Conservation (phyloP, 2,888 invertebrate species). For the Cataglyphis albicans region DNA sequence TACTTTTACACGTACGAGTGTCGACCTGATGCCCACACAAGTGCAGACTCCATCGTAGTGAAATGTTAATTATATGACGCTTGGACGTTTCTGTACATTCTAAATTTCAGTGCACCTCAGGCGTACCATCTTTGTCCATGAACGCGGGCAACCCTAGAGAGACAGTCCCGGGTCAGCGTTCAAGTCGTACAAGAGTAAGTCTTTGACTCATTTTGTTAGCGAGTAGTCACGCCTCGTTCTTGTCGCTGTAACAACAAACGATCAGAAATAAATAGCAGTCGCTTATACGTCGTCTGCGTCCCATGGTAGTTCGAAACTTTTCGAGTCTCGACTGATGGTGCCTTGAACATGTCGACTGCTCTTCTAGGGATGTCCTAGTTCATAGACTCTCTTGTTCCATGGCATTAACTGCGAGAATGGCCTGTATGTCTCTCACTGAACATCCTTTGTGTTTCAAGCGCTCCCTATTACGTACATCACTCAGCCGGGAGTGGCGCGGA, state of each 20-base stretch:
- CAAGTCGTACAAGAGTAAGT: slow-evolving; percentile 81
- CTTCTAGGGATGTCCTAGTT: slow-evolving; percentile 78
- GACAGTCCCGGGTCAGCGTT: slow-evolving; percentile 80
- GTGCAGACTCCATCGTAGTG: slow-evolving; percentile 76
- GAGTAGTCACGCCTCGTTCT: slow-evolving; percentile 78
- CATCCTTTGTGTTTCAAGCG: slow-evolving; percentile 79
- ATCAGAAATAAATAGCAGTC: slow-evolving; percentile 63
- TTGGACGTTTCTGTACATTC: slow-evolving; percentile 80
- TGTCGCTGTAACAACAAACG: slow-evolving; percentile 64
- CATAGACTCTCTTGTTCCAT: slow-evolving; percentile 80
- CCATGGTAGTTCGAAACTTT: slow-evolving; percentile 50
- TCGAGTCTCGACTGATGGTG: slow-evolving; percentile 77
- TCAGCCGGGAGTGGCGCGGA: slow-evolving; percentile 79
- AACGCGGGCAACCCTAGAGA: slow-evolving; percentile 81
- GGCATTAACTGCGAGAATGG: slow-evolving; percentile 79
- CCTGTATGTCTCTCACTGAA: slow-evolving; percentile 77
- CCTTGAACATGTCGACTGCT: slow-evolving; percentile 79
- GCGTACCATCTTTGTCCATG: slow-evolving; percentile 83
- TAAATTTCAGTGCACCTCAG: slow-evolving; percentile 82
- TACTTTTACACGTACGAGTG: slow-evolving; percentile 66
- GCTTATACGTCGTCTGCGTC: slow-evolving; percentile 57
- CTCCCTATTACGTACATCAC: slow-evolving; percentile 79
- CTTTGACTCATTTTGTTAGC: slow-evolving; percentile 78
- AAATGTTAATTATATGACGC: slow-evolving; percentile 76
- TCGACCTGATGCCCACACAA: slow-evolving; percentile 77